phyloP scores from a whole-genome alignment of 2,113 vertebrate species.

The Notiomystis cincta region DNA sequence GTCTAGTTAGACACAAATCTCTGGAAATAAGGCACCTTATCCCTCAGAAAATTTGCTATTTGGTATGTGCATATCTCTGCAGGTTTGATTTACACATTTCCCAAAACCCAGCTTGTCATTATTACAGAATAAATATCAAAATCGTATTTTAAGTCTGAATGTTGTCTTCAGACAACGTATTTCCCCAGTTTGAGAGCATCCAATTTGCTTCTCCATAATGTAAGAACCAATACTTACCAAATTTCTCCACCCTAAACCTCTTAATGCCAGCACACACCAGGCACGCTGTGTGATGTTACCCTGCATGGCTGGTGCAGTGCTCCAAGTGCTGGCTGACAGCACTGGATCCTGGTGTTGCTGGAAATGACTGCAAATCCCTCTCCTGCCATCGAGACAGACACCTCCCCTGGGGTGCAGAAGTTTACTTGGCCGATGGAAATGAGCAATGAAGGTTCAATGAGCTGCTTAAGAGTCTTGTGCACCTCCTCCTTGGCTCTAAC shows the following conservation, averaged over 20 bases:
- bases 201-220: neutral
- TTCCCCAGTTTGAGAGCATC: neutral
- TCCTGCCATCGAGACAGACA: neutral
- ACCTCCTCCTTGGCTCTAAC: neutral
- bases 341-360: fast-evolving
- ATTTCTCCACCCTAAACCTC: neutral
- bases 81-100: neutral
- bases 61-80: neutral
- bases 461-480: fast-evolving
- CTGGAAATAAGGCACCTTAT: neutral
- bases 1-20: neutral
- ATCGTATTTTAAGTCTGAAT: fast-evolving
- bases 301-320: neutral
- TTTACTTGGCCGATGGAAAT: neutral
- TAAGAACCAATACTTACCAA: neutral
- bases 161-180: fast-evolving
- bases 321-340: neutral
- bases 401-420: neutral
- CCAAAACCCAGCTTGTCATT: neutral
- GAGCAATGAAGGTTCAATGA: neutral
- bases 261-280: neutral
- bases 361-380: neutral
- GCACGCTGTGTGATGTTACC: fast-evolving
- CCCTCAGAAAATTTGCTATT: neutral
- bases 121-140: neutral